Evolutionary conservation across 1,140 invertebrate genomes (phyloP).

Genomic region (Holotrichia oblita): DNA sequence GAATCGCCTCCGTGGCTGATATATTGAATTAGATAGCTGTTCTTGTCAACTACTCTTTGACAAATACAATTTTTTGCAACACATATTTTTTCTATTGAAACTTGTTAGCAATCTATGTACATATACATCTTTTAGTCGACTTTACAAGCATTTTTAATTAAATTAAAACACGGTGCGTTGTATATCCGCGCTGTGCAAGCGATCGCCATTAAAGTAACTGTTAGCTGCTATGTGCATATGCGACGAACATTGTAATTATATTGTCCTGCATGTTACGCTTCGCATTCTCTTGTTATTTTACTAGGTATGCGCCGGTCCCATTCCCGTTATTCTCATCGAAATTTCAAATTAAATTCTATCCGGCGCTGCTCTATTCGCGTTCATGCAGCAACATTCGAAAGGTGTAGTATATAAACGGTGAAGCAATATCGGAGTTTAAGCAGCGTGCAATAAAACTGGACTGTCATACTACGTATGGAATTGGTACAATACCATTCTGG

Average conservation of each 20-base stretch:
- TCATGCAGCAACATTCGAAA: not conserved
- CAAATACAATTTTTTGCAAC: too few relatives aligned
- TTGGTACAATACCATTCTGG: not conserved
- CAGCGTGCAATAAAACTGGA: not conserved
- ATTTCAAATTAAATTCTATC: slow-evolving; percentile 9
- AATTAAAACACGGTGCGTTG: not conserved
- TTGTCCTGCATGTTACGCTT: not conserved
- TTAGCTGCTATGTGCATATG: not conserved
- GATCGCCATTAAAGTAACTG: not conserved
- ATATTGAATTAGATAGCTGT: too few relatives aligned
- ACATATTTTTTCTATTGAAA: too few relatives aligned
- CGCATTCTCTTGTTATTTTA: not conserved
- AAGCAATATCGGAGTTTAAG: not conserved
- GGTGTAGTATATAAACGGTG: not conserved
- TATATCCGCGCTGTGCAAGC: not conserved
- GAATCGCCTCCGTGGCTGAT: too few relatives aligned
- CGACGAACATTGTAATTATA: not conserved
- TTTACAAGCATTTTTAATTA: not conserved
- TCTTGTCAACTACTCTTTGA: too few relatives aligned
- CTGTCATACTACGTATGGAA: not conserved
- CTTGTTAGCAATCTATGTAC: too few relatives aligned
- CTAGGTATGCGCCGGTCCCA: not conserved
- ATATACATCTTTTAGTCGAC: too few relatives aligned
- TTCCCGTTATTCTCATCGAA: not conserved
- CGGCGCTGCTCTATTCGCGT: not conserved